These are phyloP conservation scores for Ciconia maguari DNA, from an alignment of 2,113 vertebrate genomes.

Conservation along the genomic window DNA sequence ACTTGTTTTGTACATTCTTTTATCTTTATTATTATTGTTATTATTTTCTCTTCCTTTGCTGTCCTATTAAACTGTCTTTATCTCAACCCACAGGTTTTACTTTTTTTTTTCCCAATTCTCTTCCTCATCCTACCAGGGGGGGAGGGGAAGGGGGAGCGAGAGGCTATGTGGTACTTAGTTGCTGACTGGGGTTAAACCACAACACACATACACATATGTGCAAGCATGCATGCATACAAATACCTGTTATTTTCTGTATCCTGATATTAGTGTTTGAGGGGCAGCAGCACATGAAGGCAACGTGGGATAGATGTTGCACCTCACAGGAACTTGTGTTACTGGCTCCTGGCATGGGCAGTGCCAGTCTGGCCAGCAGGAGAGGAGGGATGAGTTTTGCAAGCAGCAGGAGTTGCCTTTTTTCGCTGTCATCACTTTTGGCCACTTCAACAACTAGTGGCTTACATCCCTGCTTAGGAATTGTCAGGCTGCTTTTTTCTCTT, in stretches of 20 bases:
- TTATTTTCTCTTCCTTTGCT: no score
- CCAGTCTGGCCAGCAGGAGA: background rate
- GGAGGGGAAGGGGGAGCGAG: no score
- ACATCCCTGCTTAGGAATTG: background rate
- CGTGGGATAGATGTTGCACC: background rate
- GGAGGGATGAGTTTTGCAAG: background rate
- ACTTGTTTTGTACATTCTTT: no score
- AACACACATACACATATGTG: background rate
- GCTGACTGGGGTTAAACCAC: no score
- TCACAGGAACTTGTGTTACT: background rate
- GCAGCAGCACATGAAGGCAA: background rate
- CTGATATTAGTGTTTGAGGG: background rate
- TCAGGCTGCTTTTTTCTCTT: background rate
- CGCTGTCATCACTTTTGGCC: background rate
- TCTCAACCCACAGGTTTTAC: no score
- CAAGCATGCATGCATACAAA: background rate
- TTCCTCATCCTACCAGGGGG: no score
- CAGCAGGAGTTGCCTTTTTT: background rate
- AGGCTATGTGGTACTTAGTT: no score
- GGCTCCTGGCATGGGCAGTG: background rate
- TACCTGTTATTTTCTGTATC: constrained; percentile 20
- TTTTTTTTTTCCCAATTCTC: no score
- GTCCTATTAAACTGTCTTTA: no score
- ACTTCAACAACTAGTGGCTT: background rate
- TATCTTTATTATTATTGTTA: no score